Conservation (phyloP, 1,140 invertebrate genomes). For the Leptinotarsa lineolata region DNA sequence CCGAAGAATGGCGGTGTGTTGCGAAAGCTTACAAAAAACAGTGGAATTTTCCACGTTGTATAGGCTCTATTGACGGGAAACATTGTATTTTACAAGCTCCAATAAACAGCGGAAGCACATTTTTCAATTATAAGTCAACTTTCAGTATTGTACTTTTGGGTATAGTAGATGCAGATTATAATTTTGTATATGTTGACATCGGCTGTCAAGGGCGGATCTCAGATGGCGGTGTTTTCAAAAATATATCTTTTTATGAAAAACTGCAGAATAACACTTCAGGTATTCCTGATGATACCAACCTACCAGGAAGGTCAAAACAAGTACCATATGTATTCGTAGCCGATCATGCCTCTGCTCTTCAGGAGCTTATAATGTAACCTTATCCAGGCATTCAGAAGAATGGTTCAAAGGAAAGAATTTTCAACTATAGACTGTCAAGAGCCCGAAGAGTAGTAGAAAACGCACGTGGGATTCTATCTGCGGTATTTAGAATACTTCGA, state of each 20-base stretch:
- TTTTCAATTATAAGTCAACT: constrained; percentile 60
- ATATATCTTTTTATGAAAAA: constrained; percentile 9
- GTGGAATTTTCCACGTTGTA: not conserved
- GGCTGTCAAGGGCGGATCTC: constrained; percentile 55
- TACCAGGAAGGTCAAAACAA: not conserved
- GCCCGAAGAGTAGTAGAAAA: constrained; percentile 58
- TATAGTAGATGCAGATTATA: constrained; percentile 57
- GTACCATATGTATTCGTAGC: constrained; percentile 51
- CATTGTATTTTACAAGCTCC: not conserved
- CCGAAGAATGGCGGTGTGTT: too few relatives aligned
- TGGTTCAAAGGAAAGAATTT: constrained; percentile 48
- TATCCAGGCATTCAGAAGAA: constrained; percentile 48
- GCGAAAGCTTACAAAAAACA: too few relatives aligned
- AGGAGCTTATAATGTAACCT: constrained; percentile 56
- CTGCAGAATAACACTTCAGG: constrained; percentile 21
- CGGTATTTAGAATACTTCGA: constrained; percentile 55
- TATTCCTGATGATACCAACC: not conserved
- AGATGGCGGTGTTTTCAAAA: constrained; percentile 52
- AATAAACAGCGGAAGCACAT: constrained; percentile 39
- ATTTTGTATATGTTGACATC: constrained; percentile 56
- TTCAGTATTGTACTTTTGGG: constrained; percentile 57
- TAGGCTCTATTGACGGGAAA: not conserved
- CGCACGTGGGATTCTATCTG: constrained; percentile 56
- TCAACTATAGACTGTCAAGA: constrained; percentile 52
- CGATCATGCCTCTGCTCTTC: constrained; percentile 60